These are phyloP conservation scores for Hippopotamus amphibius DNA, from an alignment of 2,113 vertebrate genomes.

Conservation along the genomic window DNA sequence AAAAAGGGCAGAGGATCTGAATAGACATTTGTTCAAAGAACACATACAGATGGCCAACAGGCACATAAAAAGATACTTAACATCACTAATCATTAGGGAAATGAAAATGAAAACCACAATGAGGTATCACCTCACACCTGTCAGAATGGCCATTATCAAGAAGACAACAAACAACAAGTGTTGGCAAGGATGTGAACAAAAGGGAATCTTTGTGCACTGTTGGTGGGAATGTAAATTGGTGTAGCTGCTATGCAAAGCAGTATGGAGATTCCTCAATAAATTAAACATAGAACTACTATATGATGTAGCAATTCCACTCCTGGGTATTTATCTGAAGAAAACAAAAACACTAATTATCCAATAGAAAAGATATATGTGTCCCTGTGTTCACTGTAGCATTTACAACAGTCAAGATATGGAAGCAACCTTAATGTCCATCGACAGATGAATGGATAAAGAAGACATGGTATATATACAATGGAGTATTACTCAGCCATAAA, in stretches of 20 bases:
- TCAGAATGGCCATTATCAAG: neutral
- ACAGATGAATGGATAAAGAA: neutral
- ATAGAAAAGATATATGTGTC: neutral
- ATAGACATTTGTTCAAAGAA: neutral
- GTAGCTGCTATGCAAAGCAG: too few species aligned
- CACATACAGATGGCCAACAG: neutral
- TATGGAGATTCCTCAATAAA: neutral
- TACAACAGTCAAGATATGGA: neutral
- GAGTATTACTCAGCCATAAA: neutral
- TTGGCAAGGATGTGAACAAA: neutral
- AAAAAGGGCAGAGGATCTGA: neutral
- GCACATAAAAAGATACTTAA: neutral
- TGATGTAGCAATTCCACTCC: neutral
- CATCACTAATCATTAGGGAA: neutral
- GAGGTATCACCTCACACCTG: neutral
- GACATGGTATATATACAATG: neutral
- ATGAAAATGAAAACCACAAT: neutral
- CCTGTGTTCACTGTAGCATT: neutral
- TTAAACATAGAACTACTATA: neutral
- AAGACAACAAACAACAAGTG: neutral
- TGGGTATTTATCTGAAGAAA: neutral
- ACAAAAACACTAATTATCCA: neutral
- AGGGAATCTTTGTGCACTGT: neutral
- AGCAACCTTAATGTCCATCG: neutral
- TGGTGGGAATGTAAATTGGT: neutral